phyloP scores from a whole-genome alignment of 2,888 invertebrate species.

The Sicus ferrugineus region DNA sequence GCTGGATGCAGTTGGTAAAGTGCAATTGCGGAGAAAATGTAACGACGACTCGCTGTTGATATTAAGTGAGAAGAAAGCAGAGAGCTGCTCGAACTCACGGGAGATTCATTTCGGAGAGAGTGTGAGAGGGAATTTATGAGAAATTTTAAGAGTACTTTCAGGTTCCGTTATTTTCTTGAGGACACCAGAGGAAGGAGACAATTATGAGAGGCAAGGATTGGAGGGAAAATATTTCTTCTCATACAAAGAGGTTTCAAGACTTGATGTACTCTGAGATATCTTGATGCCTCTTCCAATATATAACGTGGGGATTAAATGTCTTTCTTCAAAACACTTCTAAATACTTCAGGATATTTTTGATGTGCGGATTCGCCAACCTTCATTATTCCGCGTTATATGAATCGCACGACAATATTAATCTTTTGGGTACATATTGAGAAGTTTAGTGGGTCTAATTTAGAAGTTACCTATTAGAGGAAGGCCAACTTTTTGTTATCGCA shows the following conservation, averaged over 20 bases:
- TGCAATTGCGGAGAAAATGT: conserved; percentile 16
- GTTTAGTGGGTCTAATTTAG: no score
- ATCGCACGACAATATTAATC: no score
- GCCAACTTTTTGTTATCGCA: no score
- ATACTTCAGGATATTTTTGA: no score
- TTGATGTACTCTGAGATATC: no score
- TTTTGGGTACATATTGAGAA: no score
- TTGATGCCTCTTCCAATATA: no score
- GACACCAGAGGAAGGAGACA: background rate
- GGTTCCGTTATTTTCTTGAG: background rate
- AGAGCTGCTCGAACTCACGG: background rate
- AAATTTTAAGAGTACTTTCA: background rate
- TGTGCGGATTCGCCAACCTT: no score
- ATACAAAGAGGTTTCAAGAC: background rate
- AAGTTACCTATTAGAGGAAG: no score
- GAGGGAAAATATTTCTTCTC: background rate
- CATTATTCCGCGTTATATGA: no score
- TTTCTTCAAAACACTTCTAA: no score
- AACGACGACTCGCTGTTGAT: background rate
- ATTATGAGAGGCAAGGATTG: background rate
- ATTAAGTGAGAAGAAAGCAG: background rate
- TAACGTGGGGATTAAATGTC: no score
- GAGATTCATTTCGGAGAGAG: background rate
- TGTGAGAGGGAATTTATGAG: background rate
- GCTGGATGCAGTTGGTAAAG: background rate